These are phyloP conservation scores for Aspidiotus rigidus DNA, from an alignment of 2,888 invertebrate genomes.

Conservation along the genomic window DNA sequence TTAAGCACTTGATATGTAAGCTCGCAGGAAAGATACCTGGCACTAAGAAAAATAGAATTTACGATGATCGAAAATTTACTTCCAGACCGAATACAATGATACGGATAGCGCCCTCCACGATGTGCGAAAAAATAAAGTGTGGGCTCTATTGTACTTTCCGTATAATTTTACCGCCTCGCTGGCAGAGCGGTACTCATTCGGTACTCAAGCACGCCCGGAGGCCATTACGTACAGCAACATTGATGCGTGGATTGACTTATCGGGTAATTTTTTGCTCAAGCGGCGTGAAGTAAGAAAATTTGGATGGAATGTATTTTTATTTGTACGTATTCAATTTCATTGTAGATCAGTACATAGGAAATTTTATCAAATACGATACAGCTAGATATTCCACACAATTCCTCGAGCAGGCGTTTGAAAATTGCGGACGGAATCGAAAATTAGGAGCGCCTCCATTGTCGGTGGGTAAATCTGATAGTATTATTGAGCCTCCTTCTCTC, in stretches of 20 bases:
- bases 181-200: slow-evolving; percentile 33
- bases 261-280: slow-evolving; percentile 33
- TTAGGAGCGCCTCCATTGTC: slow-evolving; percentile 52
- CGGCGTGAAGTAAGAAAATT: not conserved
- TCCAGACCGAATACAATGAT: slow-evolving; percentile 35
- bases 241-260: slow-evolving; percentile 37
- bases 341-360: slow-evolving; percentile 73
- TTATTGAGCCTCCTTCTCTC: no score
- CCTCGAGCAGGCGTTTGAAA: slow-evolving; percentile 52
- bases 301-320: not conserved
- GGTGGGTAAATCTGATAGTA: slow-evolving; percentile 41
- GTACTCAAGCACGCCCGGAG: slow-evolving; percentile 12
- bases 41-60: not conserved
- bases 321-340: slow-evolving; percentile 30
- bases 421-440: slow-evolving; percentile 53
- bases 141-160: slow-evolving; percentile 37
- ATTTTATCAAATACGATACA: slow-evolving; percentile 60
- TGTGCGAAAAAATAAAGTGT: slow-evolving; percentile 35
- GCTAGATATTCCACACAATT: slow-evolving; percentile 59
- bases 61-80: not conserved
- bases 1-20: no score
- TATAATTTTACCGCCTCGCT: slow-evolving; percentile 35
- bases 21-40: no score
- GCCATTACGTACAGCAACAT: slow-evolving; percentile 35
- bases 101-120: slow-evolving; percentile 35